Evolutionary conservation across 2,113 vertebrate genomes (phyloP).

Genomic region (Nothobranchius furzeri): DNA sequence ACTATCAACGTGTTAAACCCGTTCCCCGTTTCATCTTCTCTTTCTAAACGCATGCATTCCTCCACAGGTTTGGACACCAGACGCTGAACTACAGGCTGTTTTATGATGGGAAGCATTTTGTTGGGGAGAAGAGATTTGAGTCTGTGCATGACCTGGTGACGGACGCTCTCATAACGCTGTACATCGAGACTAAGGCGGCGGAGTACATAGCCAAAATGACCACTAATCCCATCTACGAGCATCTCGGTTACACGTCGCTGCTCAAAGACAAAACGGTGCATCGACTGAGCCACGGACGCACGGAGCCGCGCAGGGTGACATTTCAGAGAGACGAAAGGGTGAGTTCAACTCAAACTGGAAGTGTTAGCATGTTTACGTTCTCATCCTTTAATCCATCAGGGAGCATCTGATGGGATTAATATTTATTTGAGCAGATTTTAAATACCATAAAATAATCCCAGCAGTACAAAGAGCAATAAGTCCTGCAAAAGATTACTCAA

Average conservation of each 20-base stretch:
- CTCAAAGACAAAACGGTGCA: conserved; percentile 91
- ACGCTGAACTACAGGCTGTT: conserved; percentile 97
- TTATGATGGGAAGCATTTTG: conserved; percentile 97
- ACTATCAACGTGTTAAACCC: neutral
- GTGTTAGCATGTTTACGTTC: too few species aligned
- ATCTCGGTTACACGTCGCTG: conserved; percentile 92
- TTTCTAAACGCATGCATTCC: conserved; percentile 1
- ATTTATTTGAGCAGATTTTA: neutral
- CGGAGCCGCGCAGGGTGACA: conserved; percentile 85
- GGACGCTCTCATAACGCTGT: conserved; percentile 95
- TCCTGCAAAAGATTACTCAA: too few species aligned
- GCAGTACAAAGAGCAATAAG: neutral
- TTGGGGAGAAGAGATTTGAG: conserved; percentile 97
- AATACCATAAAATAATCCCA: neutral
- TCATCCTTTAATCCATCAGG: neutral
- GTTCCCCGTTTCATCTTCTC: neutral
- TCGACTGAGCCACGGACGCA: conserved; percentile 85
- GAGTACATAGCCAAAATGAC: conserved; percentile 99
- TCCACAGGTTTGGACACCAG: conserved; percentile 89
- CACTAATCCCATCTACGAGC: conserved; percentile 97
- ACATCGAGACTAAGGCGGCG: conserved; percentile 97
- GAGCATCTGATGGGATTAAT: neutral
- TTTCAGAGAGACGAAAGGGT: conserved; percentile 91
- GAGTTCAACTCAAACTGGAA: conserved; percentile 47
- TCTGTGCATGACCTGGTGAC: conserved; percentile 96